Percentiles rank a stretch among this genome's conserved stretches.
Conservation (phyloP, 2,113 vertebrate genomes). For the Sporophila hypoxantha region DNA sequence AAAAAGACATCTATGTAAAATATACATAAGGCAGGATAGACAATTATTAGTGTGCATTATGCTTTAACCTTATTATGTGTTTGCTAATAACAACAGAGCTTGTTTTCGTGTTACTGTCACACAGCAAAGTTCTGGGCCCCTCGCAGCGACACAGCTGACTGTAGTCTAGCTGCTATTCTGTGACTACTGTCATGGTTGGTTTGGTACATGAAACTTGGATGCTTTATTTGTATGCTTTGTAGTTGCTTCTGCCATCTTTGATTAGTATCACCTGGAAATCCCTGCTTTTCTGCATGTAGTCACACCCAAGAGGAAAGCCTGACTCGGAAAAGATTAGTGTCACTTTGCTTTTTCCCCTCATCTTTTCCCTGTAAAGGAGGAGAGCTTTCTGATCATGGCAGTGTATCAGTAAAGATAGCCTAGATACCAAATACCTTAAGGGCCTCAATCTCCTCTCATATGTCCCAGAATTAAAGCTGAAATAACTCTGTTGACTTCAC, state of each 20-base stretch:
- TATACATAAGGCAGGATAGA: background rate
- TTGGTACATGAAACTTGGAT: conserved; percentile 25
- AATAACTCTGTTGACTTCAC: conserved; percentile 19
- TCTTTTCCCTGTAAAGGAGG: conserved; percentile 45
- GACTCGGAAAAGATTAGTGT: conserved; percentile 55
- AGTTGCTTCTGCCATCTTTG: conserved; percentile 43
- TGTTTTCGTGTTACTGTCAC: background rate
- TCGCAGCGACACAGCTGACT: background rate
- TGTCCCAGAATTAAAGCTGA: conserved; percentile 2
- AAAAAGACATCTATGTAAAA: background rate
- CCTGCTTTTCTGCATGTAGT: conserved; percentile 47
- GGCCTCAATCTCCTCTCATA: conserved; percentile 13
- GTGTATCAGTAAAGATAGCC: conserved; percentile 16
- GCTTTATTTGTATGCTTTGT: conserved; percentile 54
- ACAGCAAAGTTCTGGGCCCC: background rate
- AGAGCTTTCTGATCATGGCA: conserved; percentile 50
- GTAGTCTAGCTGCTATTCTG: background rate
- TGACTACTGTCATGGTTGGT: background rate
- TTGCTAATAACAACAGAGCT: background rate
- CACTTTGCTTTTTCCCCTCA: conserved; percentile 42
- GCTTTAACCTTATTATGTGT: background rate
- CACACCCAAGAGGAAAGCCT: conserved; percentile 52
- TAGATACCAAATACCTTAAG: conserved; percentile 37
- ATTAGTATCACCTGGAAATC: conserved; percentile 58
- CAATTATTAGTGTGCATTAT: background rate